A percentile compares a stretch with the other conserved stretches of the same genome.
Evolutionary conservation across 2,797 vertebrate genomes (phyloP).

Genomic region (Lacerta viridis): DNA sequence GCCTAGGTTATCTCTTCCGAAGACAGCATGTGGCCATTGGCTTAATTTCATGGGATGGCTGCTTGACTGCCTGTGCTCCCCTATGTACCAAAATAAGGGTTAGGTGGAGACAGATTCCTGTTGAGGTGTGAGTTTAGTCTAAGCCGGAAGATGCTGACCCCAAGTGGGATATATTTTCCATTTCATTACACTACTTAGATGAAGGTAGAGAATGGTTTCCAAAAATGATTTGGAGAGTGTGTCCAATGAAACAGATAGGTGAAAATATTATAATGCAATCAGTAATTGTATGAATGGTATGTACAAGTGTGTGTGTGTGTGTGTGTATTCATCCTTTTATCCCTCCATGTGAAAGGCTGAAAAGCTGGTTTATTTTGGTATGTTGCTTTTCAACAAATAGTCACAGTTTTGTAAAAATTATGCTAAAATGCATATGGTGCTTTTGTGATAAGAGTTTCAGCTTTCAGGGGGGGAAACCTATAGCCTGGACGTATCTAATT

Average conservation of each 20-base stretch:
- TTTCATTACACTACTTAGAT: constrained; percentile 10
- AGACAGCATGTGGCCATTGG: not conserved
- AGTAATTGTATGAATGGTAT: not conserved
- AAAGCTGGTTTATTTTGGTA: constrained; percentile 56
- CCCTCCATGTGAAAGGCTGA: constrained; percentile 20
- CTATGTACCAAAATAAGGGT: not conserved
- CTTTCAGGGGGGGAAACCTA: constrained; percentile 30
- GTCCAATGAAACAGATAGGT: not conserved
- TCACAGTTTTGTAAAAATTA: constrained; percentile 59
- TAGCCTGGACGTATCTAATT: constrained; percentile 45
- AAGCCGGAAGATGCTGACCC: not conserved
- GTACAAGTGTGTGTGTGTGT: not conserved
- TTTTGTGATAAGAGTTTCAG: constrained; percentile 58
- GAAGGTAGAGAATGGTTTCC: not conserved
- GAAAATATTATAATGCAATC: constrained; percentile 43
- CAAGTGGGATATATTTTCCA: constrained; percentile 21
- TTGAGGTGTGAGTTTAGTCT: not conserved
- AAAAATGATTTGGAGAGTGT: constrained; percentile 42
- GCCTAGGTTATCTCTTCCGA: not conserved
- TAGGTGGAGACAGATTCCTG: not conserved
- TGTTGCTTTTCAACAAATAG: constrained; percentile 45
- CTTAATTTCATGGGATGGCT: not conserved
- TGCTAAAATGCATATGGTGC: constrained; percentile 49
- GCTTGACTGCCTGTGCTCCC: not conserved
- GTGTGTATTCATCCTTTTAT: constrained; percentile 11